These are phyloP conservation scores for Charaxes varanes DNA, from an alignment of 1,140 invertebrate genomes.

Conservation along the genomic window DNA sequence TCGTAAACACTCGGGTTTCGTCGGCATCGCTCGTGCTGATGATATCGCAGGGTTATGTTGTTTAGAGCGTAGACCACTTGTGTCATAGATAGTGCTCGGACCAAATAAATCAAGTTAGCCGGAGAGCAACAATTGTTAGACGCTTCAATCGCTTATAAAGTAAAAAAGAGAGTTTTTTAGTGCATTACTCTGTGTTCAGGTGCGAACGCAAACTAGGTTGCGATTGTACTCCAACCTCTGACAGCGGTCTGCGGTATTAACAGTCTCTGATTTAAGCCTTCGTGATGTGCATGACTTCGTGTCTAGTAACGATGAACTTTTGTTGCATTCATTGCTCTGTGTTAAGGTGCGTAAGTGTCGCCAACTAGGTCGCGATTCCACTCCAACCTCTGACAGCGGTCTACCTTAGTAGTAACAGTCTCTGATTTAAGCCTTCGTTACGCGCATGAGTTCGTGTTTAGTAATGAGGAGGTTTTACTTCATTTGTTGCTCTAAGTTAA, in stretches of 20 bases:
- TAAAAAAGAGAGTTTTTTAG: background rate
- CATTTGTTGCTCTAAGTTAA: slow-evolving; percentile 19
- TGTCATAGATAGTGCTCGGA: background rate
- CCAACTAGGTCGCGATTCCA: slow-evolving; percentile 43
- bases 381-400: slow-evolving; percentile 27
- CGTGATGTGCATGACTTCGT: slow-evolving; percentile 22
- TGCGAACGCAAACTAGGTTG: slow-evolving; percentile 46
- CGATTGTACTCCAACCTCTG: slow-evolving; percentile 31
- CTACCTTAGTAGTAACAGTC: slow-evolving; percentile 23
- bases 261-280: slow-evolving; percentile 22
- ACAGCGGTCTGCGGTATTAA: slow-evolving; percentile 26
- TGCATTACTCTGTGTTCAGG: slow-evolving; percentile 16
- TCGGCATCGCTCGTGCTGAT: slow-evolving; percentile 39
- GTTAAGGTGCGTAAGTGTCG: slow-evolving; percentile 31
- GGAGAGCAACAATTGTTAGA: too few species aligned
- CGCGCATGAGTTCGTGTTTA: slow-evolving; percentile 16
- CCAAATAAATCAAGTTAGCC: too few species aligned
- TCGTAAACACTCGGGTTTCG: slow-evolving; percentile 42
- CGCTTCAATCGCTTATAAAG: too few species aligned
- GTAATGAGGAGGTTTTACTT: too few species aligned
- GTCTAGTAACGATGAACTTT: too few species aligned
- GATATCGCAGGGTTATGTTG: slow-evolving; percentile 30
- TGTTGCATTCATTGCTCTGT: slow-evolving; percentile 23
- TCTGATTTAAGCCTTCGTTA: slow-evolving; percentile 25
- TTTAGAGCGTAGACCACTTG: slow-evolving; percentile 19